Percentiles rank a stretch among this genome's conserved stretches.
phyloP scores from a whole-genome alignment of 2,888 invertebrate species.

The Drosophila bunnanda region DNA sequence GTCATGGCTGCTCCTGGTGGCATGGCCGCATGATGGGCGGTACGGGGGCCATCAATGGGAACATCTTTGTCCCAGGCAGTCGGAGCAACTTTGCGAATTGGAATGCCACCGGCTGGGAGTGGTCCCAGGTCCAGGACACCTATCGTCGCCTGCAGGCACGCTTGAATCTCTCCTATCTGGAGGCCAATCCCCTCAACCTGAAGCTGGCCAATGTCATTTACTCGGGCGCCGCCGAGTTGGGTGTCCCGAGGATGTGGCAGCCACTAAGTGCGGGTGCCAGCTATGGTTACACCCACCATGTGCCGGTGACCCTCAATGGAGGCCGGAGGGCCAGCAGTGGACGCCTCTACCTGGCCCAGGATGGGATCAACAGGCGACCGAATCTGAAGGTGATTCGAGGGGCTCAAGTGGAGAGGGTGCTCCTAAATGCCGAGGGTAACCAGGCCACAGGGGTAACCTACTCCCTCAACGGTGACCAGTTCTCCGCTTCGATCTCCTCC shows the following conservation, averaged over 20 bases:
- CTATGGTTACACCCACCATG: constrained; percentile 86
- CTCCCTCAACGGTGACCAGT: constrained; percentile 12
- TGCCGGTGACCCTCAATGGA: constrained; percentile 86
- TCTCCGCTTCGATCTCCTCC: constrained; percentile 38
- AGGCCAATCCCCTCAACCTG: constrained; percentile 59
- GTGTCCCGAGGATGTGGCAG: constrained; percentile 87
- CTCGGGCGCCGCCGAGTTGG: constrained; percentile 88
- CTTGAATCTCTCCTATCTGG: constrained; percentile 83
- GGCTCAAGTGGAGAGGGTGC: constrained; percentile 52
- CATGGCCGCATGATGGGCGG: constrained; percentile 89
- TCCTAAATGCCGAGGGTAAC: constrained; percentile 17
- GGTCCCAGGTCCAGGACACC: constrained; percentile 85
- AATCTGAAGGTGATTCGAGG: constrained; percentile 75
- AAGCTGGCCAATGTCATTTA: constrained; percentile 85
- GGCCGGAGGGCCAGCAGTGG: constrained; percentile 87
- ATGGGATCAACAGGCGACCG: constrained; percentile 39
- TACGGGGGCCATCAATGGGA: constrained; percentile 87
- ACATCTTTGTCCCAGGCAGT: constrained; percentile 87
- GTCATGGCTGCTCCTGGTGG: constrained; percentile 86
- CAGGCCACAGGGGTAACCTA: constrained; percentile 59
- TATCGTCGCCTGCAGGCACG: constrained; percentile 86
- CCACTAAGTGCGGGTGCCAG: constrained; percentile 85
- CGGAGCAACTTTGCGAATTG: constrained; percentile 86
- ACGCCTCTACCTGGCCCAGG: constrained; percentile 86
- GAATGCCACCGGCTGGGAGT: constrained; percentile 86